phyloP scores from a whole-genome alignment of 2,113 vertebrate genomes.

The Dinomys branickii region DNA sequence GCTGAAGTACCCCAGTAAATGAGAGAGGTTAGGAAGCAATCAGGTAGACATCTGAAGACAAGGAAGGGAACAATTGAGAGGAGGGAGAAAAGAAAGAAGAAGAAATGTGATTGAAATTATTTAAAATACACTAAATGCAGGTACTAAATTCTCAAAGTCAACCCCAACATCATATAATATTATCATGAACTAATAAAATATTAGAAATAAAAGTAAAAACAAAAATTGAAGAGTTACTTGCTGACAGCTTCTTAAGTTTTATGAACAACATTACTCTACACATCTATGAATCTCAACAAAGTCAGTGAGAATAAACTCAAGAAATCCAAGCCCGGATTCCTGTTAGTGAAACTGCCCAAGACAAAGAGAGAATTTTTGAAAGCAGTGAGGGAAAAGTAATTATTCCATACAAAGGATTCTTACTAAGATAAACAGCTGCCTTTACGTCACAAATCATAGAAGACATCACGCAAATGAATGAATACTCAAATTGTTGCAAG shows the following conservation, averaged over 20 bases:
- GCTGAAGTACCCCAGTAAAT: background rate
- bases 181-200: background rate
- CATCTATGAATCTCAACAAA: background rate
- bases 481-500: background rate
- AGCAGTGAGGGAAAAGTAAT: background rate
- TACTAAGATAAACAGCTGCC: background rate
- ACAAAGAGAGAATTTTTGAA: background rate
- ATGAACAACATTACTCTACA: background rate
- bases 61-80: background rate
- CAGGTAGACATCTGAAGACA: background rate
- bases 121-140: background rate
- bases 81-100: background rate
- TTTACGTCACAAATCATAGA: conserved; percentile 1
- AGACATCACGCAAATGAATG: background rate
- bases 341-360: background rate
- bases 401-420: background rate
- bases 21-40: background rate
- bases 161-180: background rate
- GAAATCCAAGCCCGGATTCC: background rate
- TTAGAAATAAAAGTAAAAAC: background rate
- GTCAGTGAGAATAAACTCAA: background rate
- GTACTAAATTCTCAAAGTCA: background rate
- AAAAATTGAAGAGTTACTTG: background rate
- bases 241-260: background rate
- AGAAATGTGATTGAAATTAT: background rate